A percentile compares a stretch with the other conserved stretches of the same genome.
phyloP scores from a whole-genome alignment of 2,888 invertebrate genomes.

The Furcula furcula region DNA sequence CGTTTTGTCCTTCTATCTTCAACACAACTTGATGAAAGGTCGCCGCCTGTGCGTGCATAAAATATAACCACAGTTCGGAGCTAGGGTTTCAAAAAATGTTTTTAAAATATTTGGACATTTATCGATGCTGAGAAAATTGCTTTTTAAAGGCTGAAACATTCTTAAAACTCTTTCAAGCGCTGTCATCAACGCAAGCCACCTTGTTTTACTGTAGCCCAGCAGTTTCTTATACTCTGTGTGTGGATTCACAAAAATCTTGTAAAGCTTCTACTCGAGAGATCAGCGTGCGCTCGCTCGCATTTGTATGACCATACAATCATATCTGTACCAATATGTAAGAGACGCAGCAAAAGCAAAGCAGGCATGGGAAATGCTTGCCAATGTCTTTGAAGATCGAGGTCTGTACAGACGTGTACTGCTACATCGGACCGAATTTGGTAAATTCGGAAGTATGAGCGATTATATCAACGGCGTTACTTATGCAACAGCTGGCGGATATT shows the following conservation, averaged over 20 bases:
- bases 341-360: not conserved
- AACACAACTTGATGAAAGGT: too few relatives aligned
- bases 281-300: slow-evolving; percentile 4
- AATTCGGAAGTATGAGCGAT: slow-evolving; percentile 1
- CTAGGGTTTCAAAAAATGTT: slow-evolving; percentile 5
- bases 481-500: slow-evolving; percentile 3
- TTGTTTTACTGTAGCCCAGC: slow-evolving; percentile 16
- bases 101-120: slow-evolving; percentile 12
- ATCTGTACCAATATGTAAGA: not conserved
- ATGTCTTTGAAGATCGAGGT: slow-evolving; percentile 5
- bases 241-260: slow-evolving; percentile 33
- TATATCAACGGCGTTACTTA: slow-evolving; percentile 2
- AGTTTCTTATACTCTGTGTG: slow-evolving; percentile 16
- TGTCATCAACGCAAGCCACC: slow-evolving; percentile 18
- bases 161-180: slow-evolving; percentile 18
- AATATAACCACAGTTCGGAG: slow-evolving; percentile 14
- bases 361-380: not conserved
- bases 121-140: slow-evolving; percentile 12
- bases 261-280: slow-evolving; percentile 12
- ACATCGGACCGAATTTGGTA: not conserved
- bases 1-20: too few relatives aligned
- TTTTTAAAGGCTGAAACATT: slow-evolving; percentile 12
- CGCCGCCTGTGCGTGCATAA: slow-evolving; percentile 22
- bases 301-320: not conserved
- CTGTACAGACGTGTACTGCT: slow-evolving; percentile 1